phyloP scores from a whole-genome alignment of 1,140 invertebrate genomes.

The Drosophila micromelanica region DNA sequence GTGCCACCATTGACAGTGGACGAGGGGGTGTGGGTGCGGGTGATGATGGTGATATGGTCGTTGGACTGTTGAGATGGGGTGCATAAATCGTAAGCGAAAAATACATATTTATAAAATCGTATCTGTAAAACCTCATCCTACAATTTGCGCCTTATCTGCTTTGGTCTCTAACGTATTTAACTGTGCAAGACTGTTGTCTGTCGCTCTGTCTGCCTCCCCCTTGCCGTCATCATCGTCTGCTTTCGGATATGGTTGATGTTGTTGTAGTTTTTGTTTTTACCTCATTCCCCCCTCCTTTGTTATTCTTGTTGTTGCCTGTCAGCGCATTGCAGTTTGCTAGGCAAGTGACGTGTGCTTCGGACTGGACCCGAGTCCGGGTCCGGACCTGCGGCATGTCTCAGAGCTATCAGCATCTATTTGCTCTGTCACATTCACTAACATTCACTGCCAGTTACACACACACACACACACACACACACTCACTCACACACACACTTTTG shows the following conservation, averaged over 20 bases:
- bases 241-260: background rate
- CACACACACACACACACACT: conserved; percentile 22
- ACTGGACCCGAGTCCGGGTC: conserved; percentile 32
- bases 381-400: conserved; percentile 52
- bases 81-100: conserved; percentile 73
- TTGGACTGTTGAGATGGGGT: conserved; percentile 52
- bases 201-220: conserved; percentile 2
- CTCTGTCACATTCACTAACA: conserved; percentile 71
- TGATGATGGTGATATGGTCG: conserved; percentile 20
- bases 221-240: background rate
- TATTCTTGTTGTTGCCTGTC: conserved; percentile 62
- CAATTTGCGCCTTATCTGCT: conserved; percentile 51
- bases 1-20: conserved; percentile 34
- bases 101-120: conserved; percentile 77
- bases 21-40: background rate
- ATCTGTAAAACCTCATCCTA: conserved; percentile 57
- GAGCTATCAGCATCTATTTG: conserved; percentile 70
- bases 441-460: conserved; percentile 62
- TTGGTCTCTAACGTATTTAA: conserved; percentile 56
- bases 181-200: conserved; percentile 22
- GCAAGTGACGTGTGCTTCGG: conserved; percentile 62
- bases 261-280: conserved; percentile 9
- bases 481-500: background rate
- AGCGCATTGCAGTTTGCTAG: conserved; percentile 63
- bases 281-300: conserved; percentile 12